Conservation (phyloP, 2,888 invertebrate genomes). For the Siphlonurus alternatus region DNA sequence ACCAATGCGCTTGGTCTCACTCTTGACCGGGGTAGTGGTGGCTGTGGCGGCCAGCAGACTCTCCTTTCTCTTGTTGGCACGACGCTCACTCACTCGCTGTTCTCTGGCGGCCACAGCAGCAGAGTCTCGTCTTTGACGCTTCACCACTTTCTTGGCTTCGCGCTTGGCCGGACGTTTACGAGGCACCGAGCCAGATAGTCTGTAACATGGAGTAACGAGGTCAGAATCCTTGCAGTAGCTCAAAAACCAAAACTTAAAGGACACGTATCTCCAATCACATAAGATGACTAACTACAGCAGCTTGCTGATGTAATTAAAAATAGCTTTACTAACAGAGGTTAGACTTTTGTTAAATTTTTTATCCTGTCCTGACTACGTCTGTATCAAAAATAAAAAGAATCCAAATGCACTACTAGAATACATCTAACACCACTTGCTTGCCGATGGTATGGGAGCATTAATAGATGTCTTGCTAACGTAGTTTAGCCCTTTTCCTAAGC, state of each 20-base stretch:
- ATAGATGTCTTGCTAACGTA: too few species aligned
- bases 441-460: too few species aligned
- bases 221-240: not conserved
- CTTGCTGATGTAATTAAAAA: too few species aligned
- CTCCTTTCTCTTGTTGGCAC: slow-evolving; percentile 17
- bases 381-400: too few species aligned
- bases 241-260: not conserved
- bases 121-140: slow-evolving; percentile 13
- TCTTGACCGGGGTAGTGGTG: slow-evolving; percentile 31
- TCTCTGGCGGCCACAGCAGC: slow-evolving; percentile 10
- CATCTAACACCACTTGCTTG: too few species aligned
- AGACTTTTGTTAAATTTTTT: too few species aligned
- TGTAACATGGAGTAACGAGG: too few species aligned
- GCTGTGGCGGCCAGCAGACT: slow-evolving; percentile 23
- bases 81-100: slow-evolving; percentile 3
- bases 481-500: too few species aligned
- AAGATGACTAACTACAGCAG: not conserved
- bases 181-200: not conserved
- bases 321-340: too few species aligned
- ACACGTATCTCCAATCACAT: not conserved
- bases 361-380: too few species aligned
- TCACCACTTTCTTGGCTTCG: not conserved
- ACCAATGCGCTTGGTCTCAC: slow-evolving; percentile 23
- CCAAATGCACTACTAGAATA: too few species aligned
- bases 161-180: not conserved